Percentiles rank a stretch among this genome's conserved stretches.
Evolutionary conservation across 1,140 invertebrate genomes (phyloP).

Genomic region (Drosophila orena): DNA sequence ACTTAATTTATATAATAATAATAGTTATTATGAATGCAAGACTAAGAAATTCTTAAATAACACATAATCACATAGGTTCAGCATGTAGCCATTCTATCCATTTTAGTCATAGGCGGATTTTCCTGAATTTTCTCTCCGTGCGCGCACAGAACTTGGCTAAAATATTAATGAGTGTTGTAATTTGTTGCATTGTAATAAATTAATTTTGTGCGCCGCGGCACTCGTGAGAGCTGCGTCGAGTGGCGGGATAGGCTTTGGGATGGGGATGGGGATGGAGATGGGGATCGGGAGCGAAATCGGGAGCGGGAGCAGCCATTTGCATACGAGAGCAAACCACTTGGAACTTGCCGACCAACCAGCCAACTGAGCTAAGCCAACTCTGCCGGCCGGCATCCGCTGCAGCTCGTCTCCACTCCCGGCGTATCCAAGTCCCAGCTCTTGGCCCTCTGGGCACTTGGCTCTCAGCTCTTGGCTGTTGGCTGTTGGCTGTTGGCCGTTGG

Average conservation of each 20-base stretch:
- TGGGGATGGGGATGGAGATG: constrained; percentile 33
- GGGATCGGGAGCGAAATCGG: constrained; percentile 6
- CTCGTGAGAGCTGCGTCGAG: constrained; percentile 52
- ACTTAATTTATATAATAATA: too few species aligned
- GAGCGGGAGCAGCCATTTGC: constrained; percentile 61
- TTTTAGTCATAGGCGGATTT: too few species aligned
- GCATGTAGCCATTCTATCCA: too few species aligned
- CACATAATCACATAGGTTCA: too few species aligned
- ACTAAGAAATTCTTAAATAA: too few species aligned
- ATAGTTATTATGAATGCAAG: background rate
- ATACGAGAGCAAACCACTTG: constrained; percentile 71
- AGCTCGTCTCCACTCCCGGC: constrained; percentile 5
- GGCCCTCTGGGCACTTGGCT: constrained; percentile 14
- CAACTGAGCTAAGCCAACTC: constrained; percentile 18
- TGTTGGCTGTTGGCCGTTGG: constrained; percentile 26
- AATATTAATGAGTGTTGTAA: constrained; percentile 83
- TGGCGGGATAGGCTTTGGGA: constrained; percentile 8
- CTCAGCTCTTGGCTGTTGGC: constrained; percentile 6
- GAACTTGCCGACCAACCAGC: constrained; percentile 61
- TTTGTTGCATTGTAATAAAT: constrained; percentile 83
- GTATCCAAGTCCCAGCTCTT: background rate
- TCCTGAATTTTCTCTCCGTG: background rate
- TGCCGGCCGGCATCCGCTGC: constrained; percentile 23
- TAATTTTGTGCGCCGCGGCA: constrained; percentile 76
- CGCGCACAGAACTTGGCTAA: constrained; percentile 65